Conservation (phyloP, 2,888 invertebrate genomes). For the Oscheius sp. region DNA sequence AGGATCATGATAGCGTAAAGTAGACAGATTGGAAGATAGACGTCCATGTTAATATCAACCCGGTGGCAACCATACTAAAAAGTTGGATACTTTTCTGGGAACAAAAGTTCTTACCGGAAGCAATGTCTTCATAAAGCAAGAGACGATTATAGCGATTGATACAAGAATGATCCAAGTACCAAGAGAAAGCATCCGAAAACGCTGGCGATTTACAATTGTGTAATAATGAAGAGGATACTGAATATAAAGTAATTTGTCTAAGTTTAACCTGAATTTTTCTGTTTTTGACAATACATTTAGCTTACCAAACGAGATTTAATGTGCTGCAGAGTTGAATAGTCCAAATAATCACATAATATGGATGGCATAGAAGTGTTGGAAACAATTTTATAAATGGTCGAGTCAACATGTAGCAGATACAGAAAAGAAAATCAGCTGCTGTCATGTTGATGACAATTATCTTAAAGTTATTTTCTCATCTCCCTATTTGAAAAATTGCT, state of each 20-base stretch:
- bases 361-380: constrained; percentile 53
- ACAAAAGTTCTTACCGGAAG: neutral
- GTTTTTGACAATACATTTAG: neutral
- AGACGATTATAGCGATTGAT: constrained; percentile 46
- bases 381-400: constrained; percentile 59
- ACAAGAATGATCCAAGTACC: constrained; percentile 58
- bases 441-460: constrained; percentile 70
- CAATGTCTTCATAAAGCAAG: constrained; percentile 47
- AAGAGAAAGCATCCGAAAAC: constrained; percentile 52
- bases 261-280: constrained; percentile 56
- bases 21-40: constrained; percentile 49
- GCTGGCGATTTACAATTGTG: constrained; percentile 57
- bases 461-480: constrained; percentile 37
- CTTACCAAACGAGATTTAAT: constrained; percentile 65
- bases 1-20: constrained; percentile 66
- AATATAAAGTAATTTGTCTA: constrained; percentile 67
- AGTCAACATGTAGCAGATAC: constrained; percentile 66
- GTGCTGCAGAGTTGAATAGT: constrained; percentile 67
- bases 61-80: constrained; percentile 43
- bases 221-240: constrained; percentile 68
- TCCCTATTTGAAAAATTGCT: neutral
- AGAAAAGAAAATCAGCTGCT: constrained; percentile 66
- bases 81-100: neutral
- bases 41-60: constrained; percentile 32
- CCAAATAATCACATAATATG: constrained; percentile 67